phyloP scores from a whole-genome alignment of 2,113 vertebrate species.

The Pachyramphus minor region DNA sequence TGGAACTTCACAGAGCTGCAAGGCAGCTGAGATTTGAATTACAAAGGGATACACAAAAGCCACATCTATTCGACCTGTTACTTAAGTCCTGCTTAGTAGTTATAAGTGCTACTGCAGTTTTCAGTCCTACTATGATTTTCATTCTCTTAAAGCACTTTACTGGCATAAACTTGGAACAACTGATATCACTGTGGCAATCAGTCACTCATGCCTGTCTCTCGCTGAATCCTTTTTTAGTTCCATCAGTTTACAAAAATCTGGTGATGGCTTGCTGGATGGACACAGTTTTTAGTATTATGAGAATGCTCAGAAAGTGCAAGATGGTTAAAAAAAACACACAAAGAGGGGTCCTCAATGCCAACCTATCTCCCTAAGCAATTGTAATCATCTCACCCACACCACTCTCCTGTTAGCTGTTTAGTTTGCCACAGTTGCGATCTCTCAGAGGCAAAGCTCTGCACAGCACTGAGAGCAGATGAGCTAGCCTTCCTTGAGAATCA shows the following conservation, averaged over 20 bases:
- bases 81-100: background rate
- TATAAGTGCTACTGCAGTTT: background rate
- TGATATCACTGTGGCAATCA: background rate
- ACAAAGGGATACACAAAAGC: background rate
- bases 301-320: background rate
- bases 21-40: background rate
- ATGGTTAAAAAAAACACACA: background rate
- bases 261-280: background rate
- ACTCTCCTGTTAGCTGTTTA: background rate
- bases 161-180: background rate
- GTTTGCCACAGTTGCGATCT: background rate
- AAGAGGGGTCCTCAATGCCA: background rate
- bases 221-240: background rate
- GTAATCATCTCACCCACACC: background rate
- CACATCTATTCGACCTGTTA: background rate
- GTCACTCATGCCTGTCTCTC: background rate
- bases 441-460: background rate
- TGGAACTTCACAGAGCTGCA: background rate
- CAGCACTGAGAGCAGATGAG: background rate
- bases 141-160: background rate
- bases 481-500: background rate
- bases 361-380: background rate
- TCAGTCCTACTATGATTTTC: background rate
- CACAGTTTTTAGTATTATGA: background rate
- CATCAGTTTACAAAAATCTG: background rate